Percentiles rank a stretch among this genome's conserved stretches.
Evolutionary conservation across 2,113 vertebrate genomes (phyloP).

Genomic region (Mustela lutreola): DNA sequence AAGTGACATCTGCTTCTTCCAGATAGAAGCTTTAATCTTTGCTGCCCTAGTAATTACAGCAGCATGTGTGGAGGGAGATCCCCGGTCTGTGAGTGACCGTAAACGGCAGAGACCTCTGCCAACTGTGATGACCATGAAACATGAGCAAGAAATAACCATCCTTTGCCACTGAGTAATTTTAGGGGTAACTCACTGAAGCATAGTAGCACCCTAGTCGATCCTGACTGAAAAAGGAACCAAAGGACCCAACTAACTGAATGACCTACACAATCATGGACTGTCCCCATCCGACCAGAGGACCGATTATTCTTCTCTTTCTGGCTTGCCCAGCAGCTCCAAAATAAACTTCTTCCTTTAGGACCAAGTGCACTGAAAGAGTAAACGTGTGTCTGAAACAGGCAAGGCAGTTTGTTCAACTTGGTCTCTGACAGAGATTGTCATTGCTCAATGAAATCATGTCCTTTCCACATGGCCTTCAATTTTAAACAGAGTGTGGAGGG

Average conservation of each 20-base stretch:
- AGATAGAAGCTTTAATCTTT: neutral
- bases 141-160: neutral
- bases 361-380: neutral
- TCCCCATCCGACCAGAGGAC: neutral
- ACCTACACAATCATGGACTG: neutral
- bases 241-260: neutral
- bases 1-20: neutral
- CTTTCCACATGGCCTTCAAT: neutral
- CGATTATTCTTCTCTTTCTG: neutral
- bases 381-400: neutral
- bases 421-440: neutral
- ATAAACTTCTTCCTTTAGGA: neutral
- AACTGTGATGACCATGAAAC: neutral
- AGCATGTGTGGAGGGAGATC: neutral
- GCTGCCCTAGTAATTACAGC: neutral
- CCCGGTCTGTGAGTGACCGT: neutral
- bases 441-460: neutral
- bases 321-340: neutral
- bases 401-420: neutral
- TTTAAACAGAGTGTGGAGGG: neutral
- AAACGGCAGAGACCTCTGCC: neutral
- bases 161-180: neutral
- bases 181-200: neutral
- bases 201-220: neutral
- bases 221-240: neutral